Evolutionary conservation across 2,113 vertebrate genomes (phyloP).

Genomic region (Grammomys dolichurus): DNA sequence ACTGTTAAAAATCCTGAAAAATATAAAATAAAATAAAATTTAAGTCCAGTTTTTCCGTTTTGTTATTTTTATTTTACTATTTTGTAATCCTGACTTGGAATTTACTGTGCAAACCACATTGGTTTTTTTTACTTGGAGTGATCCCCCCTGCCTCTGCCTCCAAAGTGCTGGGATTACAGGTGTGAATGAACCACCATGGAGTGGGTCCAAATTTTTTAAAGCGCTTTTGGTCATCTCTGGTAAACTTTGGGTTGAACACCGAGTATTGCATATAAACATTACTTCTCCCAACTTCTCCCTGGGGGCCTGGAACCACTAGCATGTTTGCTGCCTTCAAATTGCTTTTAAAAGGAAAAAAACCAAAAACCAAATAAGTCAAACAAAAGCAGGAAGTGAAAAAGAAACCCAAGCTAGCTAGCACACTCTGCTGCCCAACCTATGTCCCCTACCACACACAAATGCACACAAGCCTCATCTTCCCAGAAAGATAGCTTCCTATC

Average conservation of each 20-base stretch:
- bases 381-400: background rate
- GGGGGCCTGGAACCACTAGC: background rate
- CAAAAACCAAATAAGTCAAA: background rate
- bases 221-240: background rate
- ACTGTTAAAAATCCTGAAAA: background rate
- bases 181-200: background rate
- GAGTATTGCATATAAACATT: background rate
- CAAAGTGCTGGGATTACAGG: background rate
- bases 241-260: background rate
- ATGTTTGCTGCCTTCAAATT: background rate
- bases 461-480: background rate
- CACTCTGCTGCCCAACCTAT: background rate
- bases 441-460: fast-evolving
- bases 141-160: background rate
- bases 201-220: background rate
- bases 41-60: background rate
- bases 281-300: background rate
- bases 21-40: background rate
- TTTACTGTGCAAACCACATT: background rate
- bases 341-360: background rate
- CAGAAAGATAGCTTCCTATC: background rate
- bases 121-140: background rate
- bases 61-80: background rate
- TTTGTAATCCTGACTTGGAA: background rate
- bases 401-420: background rate